These are phyloP conservation scores for Lethocerus indicus DNA, from an alignment of 1,140 invertebrate genomes.

Conservation along the genomic window DNA sequence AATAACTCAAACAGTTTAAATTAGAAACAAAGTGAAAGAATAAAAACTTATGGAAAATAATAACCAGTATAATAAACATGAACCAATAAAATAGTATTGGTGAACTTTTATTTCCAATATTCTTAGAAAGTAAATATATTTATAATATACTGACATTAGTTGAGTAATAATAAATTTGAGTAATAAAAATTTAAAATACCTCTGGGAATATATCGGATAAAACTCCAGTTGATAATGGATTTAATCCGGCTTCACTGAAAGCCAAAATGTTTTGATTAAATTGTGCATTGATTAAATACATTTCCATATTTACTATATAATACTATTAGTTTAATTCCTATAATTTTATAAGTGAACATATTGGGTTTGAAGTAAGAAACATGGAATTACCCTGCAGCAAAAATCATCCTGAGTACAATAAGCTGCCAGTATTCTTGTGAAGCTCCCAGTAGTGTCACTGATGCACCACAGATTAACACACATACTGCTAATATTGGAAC, in stretches of 20 bases:
- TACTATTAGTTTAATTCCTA: too few relatives aligned
- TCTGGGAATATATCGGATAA: conserved; percentile 72
- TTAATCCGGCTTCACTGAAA: conserved; percentile 71
- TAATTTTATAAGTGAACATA: too few relatives aligned
- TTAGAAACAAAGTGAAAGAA: neutral
- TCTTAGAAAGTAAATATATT: too few relatives aligned
- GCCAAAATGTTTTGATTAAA: too few relatives aligned
- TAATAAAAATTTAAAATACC: conserved; percentile 17
- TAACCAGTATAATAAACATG: neutral
- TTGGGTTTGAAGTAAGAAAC: neutral
- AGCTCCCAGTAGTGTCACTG: conserved; percentile 64
- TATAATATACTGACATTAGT: too few relatives aligned
- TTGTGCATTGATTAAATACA: too few relatives aligned
- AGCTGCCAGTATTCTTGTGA: conserved; percentile 84
- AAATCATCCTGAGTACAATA: conserved; percentile 65
- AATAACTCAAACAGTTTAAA: too few relatives aligned
- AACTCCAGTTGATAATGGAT: conserved; percentile 72
- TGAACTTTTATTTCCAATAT: neutral
- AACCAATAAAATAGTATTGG: neutral
- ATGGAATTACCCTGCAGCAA: conserved; percentile 71
- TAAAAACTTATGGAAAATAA: neutral
- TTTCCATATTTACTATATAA: too few relatives aligned
- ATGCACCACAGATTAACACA: conserved; percentile 61
- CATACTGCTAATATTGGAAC: conserved; percentile 57
- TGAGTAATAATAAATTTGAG: neutral